A percentile compares a stretch with the other conserved stretches of the same genome.
These are phyloP conservation scores for Delphinapterus leucas DNA, from an alignment of 2,113 vertebrate species.

Conservation along the genomic window DNA sequence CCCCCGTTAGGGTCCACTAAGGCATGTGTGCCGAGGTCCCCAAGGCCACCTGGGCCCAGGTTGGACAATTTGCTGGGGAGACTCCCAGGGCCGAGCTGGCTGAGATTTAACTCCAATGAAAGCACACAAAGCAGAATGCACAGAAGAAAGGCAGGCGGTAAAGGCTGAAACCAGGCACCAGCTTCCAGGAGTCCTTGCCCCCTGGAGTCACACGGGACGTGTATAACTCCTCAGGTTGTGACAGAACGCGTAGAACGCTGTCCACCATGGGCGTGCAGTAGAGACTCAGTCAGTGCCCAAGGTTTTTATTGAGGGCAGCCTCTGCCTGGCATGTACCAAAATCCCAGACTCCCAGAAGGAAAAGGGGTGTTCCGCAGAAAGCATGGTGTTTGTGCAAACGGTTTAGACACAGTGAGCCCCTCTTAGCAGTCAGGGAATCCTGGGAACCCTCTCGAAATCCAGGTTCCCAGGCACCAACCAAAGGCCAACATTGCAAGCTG, in stretches of 20 bases:
- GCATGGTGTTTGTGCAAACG: not conserved
- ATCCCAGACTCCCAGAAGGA: not conserved
- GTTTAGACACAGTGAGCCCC: not conserved
- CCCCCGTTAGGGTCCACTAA: no score
- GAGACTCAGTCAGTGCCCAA: not conserved
- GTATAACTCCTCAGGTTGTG: not conserved
- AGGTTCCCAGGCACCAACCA: not conserved
- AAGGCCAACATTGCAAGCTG: not conserved
- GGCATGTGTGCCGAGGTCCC: not conserved
- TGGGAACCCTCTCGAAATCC: not conserved
- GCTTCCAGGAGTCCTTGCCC: not conserved
- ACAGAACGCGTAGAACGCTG: not conserved
- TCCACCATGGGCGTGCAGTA: accelerated
- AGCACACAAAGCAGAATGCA: not conserved
- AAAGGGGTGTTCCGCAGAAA: not conserved
- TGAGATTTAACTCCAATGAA: not conserved
- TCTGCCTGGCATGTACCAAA: not conserved
- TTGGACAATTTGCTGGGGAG: not conserved
- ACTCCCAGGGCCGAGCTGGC: not conserved
- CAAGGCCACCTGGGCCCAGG: no score
- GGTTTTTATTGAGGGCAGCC: not conserved
- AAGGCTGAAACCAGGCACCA: not conserved
- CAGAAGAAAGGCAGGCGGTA: no score
- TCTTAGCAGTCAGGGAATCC: not conserved
- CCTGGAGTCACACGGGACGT: accelerated